Conservation (phyloP, 2,797 vertebrate genomes). For the Crypturellus tataupa region DNA sequence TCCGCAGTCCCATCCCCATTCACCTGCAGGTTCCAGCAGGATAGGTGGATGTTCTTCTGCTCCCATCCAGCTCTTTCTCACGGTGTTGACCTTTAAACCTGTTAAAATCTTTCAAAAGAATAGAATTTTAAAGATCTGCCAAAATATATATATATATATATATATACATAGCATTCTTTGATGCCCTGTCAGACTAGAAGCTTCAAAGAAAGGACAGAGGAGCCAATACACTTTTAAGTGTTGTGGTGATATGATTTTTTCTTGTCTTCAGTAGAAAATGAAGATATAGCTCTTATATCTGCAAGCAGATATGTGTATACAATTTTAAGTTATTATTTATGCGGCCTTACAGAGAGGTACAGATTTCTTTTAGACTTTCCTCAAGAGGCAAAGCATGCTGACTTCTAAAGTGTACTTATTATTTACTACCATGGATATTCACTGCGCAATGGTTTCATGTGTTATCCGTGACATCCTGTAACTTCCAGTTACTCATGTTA, state of each 20-base stretch:
- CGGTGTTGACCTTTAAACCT: constrained; percentile 25
- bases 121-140: constrained; percentile 64
- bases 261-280: not conserved
- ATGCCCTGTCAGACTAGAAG: constrained; percentile 27
- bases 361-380: not conserved
- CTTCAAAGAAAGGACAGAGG: constrained; percentile 43
- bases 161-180: constrained; percentile 17
- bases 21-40: constrained; percentile 33
- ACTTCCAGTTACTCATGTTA: not conserved
- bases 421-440: not conserved
- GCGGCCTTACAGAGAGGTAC: not conserved
- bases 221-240: constrained; percentile 3
- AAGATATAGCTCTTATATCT: not conserved
- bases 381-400: not conserved
- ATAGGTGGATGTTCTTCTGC: not conserved
- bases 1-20: not conserved
- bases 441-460: not conserved
- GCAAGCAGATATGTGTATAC: not conserved
- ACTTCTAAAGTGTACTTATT: not conserved
- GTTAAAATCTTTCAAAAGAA: constrained; percentile 65
- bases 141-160: constrained; percentile 64
- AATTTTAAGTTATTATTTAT: not conserved
- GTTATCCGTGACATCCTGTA: not conserved
- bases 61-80: constrained; percentile 30
- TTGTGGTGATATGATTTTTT: constrained; percentile 6